Evolutionary conservation across 2,888 invertebrate species (phyloP), one percentile per base, ranked within the genome.

Genomic region (Vesta saturnalis): DNA sequence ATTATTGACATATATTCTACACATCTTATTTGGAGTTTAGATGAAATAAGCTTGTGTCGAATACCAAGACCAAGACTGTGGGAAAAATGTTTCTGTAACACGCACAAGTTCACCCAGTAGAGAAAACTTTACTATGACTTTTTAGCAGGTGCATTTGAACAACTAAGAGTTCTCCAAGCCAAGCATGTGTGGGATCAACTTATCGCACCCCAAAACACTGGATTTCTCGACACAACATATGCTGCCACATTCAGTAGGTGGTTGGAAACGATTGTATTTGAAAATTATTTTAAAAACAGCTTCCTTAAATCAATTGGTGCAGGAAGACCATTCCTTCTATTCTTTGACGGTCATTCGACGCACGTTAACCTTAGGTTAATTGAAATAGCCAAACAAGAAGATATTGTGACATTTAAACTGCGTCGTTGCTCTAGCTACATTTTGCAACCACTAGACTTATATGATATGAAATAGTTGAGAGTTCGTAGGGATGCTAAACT

Each of bases 161-260:
- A 23, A 23, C 23, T 82, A 46, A 79, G 81, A 30, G 77, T 80
- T 54, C 79, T 77, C 70, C 78, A 79, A 60, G 76, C 79, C 12
- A 80, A 79, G 73, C 73, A 78, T 72, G 68, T 78, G 15, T 83
- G 81, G 79, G 78, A 81, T 67, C 14, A 47, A 16, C 15, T n/a
- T n/a, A n/a, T 15, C 16, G 47, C 47, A 15, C 47, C 47, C 14
- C 14, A 47, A 47, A 47, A 16, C 16, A 47, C 47, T 15, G 47
- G 47, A n/a, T 47, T 15, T 76, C 77, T 43, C 73, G 72, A 6
- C 65, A 78, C 1, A 52, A 79, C n/a, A 75, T 75, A 43, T 73
- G 72, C 74, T 4, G 81, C 82, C 0, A 81, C 79, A 52, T 68
- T 16, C 16, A 78, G 74, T 12, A 80, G 82, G 15, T 77, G 76